Conservation (phyloP, 1,140 invertebrate genomes). For the Ephestia elutella region DNA sequence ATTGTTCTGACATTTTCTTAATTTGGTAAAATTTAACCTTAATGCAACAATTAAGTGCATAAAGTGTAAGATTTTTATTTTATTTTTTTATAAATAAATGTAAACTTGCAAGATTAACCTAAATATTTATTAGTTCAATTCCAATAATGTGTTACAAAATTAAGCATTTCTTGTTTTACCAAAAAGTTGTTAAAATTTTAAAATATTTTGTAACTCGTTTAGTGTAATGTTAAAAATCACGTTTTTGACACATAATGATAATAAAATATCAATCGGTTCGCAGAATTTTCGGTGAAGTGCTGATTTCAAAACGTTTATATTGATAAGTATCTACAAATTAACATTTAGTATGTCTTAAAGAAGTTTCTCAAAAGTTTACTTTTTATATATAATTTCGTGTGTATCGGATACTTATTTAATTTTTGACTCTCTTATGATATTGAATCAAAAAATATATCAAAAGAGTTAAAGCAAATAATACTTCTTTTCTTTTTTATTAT, state of each 20-base stretch:
- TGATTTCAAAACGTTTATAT: background rate
- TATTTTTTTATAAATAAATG: background rate
- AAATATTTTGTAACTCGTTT: too few relatives aligned
- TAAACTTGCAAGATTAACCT: background rate
- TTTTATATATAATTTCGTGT: too few relatives aligned
- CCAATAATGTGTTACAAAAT: background rate
- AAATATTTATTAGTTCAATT: conserved; percentile 2
- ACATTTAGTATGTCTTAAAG: background rate
- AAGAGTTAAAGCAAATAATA: too few relatives aligned
- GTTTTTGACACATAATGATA: background rate
- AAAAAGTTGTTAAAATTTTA: background rate
- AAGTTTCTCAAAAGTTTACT: too few relatives aligned
- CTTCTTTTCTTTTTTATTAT: too few relatives aligned
- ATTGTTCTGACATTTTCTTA: too few relatives aligned
- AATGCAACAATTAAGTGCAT: background rate
- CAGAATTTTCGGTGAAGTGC: background rate
- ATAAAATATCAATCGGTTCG: background rate
- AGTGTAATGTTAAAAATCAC: background rate
- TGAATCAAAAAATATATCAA: too few relatives aligned
- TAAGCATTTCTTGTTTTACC: background rate
- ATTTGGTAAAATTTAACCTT: too few relatives aligned
- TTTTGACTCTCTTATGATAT: too few relatives aligned
- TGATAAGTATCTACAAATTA: too few relatives aligned
- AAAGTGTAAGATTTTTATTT: background rate
- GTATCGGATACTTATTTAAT: too few relatives aligned